Conservation (phyloP, 2,888 invertebrate species). For the Masnerella sp. region DNA sequence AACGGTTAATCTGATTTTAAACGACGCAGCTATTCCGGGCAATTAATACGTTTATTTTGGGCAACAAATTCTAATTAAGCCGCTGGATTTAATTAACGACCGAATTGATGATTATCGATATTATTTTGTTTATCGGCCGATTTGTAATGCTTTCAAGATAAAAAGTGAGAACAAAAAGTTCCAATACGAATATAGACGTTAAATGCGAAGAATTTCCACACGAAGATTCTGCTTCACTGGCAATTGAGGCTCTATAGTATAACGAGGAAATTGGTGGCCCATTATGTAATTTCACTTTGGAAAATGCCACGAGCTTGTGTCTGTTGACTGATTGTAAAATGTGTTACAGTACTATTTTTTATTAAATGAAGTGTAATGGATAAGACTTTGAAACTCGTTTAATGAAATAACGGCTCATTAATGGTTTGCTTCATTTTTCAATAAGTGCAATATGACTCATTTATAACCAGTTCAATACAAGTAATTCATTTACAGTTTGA, state of each 20-base stretch:
- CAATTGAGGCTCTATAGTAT: constrained; percentile 55
- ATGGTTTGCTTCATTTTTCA: constrained; percentile 6
- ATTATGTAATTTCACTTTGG: constrained; percentile 59
- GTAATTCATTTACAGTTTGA: too few relatives aligned
- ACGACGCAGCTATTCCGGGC: too few relatives aligned
- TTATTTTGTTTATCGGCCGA: neutral
- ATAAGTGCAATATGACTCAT: neutral
- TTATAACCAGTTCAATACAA: too few relatives aligned
- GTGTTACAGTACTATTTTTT: constrained; percentile 20
- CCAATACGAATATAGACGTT: constrained; percentile 33
- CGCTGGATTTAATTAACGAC: too few relatives aligned
- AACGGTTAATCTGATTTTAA: too few relatives aligned
- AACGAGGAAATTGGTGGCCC: constrained; percentile 60
- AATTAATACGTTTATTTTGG: too few relatives aligned
- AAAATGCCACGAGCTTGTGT: constrained; percentile 52
- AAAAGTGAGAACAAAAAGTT: constrained; percentile 29
- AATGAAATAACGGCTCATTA: constrained; percentile 11
- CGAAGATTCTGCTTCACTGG: constrained; percentile 56
- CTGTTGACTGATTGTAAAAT: constrained; percentile 46
- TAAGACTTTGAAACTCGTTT: constrained; percentile 14
- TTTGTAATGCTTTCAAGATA: constrained; percentile 2
- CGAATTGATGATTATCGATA: too few relatives aligned
- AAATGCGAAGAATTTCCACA: constrained; percentile 46
- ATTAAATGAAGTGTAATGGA: constrained; percentile 24
- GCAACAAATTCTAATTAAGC: too few relatives aligned